Base-by-base conservation (phyloP, 2,888 invertebrate genomes). In the Lacanobia wlatinum region DNA sequence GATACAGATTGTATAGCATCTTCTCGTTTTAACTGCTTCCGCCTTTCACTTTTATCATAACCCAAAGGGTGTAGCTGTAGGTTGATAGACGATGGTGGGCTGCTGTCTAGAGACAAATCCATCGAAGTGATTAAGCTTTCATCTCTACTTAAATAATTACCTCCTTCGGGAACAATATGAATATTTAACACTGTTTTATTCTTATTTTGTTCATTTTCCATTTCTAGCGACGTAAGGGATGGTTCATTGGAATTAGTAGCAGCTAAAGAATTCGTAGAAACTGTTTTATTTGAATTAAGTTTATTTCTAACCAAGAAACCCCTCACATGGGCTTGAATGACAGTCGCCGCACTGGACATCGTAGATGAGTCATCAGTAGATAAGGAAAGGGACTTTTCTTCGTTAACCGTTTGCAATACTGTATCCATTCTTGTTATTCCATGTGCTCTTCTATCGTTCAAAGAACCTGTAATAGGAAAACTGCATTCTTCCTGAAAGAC, bases 311-410 rank as follows among this genome's bases (percentile, higher is more conserved):
- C 97, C 87, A 97, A 95, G 89, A 97, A 97, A 3, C 97, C 97
- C 76, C 97, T 95, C 60, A 97, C 97, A 62, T 97, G 97, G 8
- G 97, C 97, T 92, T 97, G 97, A 82, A 97, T 97, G 85, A 96
- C 96, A 5, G 97, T 97, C 50, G 97, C 97, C 23, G 97, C 97
- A 88, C 96, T 96, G 34, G 96, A 96, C 71, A 96, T 84, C 34
- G 95, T 94, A 21, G 96, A 96, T 16, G 96, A 96, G 80, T 96
- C 96, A 76, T 96, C 96, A 40, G 96, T 96, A 38, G 96, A 96
- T 71, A 95, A 88, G 0, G 96, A 96, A 53, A 96, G 85, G 34
- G 96, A 96, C 80, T 96, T 96, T 87, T 96, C 96, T 87, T 96
- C 96, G 69, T 96, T 96, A n/a, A 96, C 96, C 14, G 96, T 96